Evolutionary conservation across 2,888 invertebrate genomes (phyloP), one percentile per base, ranked within the genome.

Genomic region (Cyrtodaria siliqua): DNA sequence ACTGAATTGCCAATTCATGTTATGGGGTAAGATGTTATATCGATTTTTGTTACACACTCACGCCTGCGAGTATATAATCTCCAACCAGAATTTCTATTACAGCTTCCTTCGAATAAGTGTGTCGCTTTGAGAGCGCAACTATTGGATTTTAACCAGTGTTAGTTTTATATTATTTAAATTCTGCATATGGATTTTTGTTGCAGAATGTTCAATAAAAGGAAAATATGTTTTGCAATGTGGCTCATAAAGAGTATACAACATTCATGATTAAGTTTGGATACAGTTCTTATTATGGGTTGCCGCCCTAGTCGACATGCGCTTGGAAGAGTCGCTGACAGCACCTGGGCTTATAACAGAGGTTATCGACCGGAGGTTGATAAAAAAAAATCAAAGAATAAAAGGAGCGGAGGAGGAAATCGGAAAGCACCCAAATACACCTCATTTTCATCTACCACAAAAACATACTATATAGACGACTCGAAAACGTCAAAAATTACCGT

Each of bases 401-500:
- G 62, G 40, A 24, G 29, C 16, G 57, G 57, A 0, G 24, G 72
- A n/a, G 33, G 53, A 23, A 42, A 60, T 16, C 38, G 67, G 24
- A 68, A 64, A 9, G 55, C 59, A 9, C 70, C 79, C 14, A 64
- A 55, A 14, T 79, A 75, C 40, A 69, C 66, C 23, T 68, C 52
- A 4, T 79, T 79, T 49, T 79, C 76, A 57, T 83, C 78, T 26
- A 87, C 86, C 1, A 76, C 81, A 0, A 85, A 82, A 24, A 79
- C 81, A 8, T 87, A 86, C 60, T 66, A 70, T 0, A 71, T 75
- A 26, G 70, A 72, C 4, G 63, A 79, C 12, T 76, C 76, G 18
- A 79, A 77, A 23, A 79, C 83, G 0, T 87, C 87, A 3, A 83
- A 81, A 55, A 87, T 87, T 23, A 87, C 86, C 3, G 71, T 87